Evolutionary conservation across 2,797 vertebrate genomes (phyloP).

Genomic region (Gorsachius magnificus): DNA sequence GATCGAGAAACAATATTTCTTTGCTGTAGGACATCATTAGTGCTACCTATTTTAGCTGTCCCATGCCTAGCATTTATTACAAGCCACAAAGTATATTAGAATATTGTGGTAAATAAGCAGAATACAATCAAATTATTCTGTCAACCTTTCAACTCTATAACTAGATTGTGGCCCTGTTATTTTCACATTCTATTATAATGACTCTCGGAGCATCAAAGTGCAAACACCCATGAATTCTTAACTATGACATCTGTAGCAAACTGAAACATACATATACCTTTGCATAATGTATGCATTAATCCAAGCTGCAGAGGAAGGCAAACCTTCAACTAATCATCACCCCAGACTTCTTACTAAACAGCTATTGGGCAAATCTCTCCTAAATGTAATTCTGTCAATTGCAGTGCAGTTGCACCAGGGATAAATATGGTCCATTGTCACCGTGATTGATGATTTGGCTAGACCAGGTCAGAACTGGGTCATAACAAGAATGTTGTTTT

Average conservation of each 20-base stretch:
- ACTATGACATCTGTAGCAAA: slow-evolving; percentile 18
- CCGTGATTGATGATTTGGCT: slow-evolving; percentile 51
- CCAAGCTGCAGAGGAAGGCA: slow-evolving; percentile 5
- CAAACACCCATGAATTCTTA: slow-evolving; percentile 13
- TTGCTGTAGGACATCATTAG: slow-evolving; percentile 4
- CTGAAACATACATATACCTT: background rate
- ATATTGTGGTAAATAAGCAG: slow-evolving; percentile 29
- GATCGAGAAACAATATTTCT: background rate
- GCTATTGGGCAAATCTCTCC: slow-evolving; percentile 14
- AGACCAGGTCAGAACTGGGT: slow-evolving; percentile 39
- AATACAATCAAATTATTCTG: slow-evolving; percentile 45
- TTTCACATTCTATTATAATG: slow-evolving; percentile 29
- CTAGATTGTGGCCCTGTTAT: slow-evolving; percentile 7
- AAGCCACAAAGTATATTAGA: background rate
- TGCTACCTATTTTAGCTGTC: background rate
- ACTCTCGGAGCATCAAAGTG: background rate
- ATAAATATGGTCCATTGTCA: slow-evolving; percentile 32
- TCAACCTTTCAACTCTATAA: background rate
- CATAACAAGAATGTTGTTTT: slow-evolving; percentile 28
- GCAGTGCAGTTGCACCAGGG: background rate
- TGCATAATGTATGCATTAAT: slow-evolving; percentile 31
- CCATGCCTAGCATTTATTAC: background rate
- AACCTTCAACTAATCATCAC: background rate
- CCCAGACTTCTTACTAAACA: slow-evolving; percentile 13
- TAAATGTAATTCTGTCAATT: slow-evolving; percentile 48